Conservation (phyloP, 2,797 vertebrate genomes). For the Pteronotus mesoamericanus region DNA sequence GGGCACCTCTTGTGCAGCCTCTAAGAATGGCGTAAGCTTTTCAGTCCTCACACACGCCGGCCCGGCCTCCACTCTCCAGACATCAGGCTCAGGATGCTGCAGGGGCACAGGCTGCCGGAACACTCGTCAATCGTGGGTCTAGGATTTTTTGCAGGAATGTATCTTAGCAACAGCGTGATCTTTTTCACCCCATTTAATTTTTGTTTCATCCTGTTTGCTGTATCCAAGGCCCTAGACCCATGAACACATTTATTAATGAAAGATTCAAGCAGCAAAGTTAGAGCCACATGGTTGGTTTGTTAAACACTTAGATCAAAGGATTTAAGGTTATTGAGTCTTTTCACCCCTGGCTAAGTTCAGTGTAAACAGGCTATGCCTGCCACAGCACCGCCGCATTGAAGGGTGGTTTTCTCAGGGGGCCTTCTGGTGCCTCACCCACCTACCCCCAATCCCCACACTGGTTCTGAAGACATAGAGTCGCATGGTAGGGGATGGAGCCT, state of each 20-base stretch:
- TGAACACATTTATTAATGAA: background rate
- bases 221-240: background rate
- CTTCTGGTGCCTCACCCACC: background rate
- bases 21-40: background rate
- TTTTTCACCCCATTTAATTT: background rate
- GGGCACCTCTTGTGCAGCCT: background rate
- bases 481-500: background rate
- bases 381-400: background rate
- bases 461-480: background rate
- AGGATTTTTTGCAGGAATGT: background rate
- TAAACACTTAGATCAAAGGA: background rate
- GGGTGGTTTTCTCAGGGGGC: background rate
- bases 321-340: background rate
- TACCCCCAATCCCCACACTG: too few relatives aligned
- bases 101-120: background rate
- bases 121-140: background rate
- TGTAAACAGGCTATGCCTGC: background rate
- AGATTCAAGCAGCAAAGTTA: background rate
- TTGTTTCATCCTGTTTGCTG: background rate
- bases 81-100: background rate
- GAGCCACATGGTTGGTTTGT: background rate
- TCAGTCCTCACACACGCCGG: background rate
- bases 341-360: background rate
- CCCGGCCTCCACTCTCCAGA: background rate
- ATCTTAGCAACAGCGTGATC: background rate